Evolutionary conservation across 1,140 invertebrate genomes (phyloP).

Genomic region (Adoxophyes honmai): DNA sequence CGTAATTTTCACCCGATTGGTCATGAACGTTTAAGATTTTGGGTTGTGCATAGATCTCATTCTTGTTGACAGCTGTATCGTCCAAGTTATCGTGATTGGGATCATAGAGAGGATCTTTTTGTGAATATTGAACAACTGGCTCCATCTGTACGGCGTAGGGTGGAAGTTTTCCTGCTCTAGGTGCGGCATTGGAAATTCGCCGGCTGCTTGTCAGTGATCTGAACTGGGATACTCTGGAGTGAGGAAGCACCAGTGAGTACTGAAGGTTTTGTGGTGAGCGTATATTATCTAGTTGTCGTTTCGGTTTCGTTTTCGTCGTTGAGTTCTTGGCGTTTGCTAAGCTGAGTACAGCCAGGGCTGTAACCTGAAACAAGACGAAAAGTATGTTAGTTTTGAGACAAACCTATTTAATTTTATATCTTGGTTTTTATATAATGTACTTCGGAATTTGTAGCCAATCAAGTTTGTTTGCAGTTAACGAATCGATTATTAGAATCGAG

Average conservation of each 20-base stretch:
- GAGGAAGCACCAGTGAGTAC: slow-evolving; percentile 75
- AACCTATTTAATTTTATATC: no score
- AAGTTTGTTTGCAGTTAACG: no score
- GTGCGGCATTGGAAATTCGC: slow-evolving; percentile 71
- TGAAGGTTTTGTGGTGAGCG: slow-evolving; percentile 78
- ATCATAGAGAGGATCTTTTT: slow-evolving; percentile 86
- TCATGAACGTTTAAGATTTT: slow-evolving; percentile 78
- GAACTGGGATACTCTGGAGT: slow-evolving; percentile 72
- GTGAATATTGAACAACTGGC: slow-evolving; percentile 86
- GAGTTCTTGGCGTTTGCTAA: slow-evolving; percentile 62
- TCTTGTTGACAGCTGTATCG: slow-evolving; percentile 65
- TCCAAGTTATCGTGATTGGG: slow-evolving; percentile 66
- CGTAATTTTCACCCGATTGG: slow-evolving; percentile 68
- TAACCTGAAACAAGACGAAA: slow-evolving; percentile 65
- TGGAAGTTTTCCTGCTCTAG: slow-evolving; percentile 73
- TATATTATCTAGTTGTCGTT: slow-evolving; percentile 72
- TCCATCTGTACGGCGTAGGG: slow-evolving; percentile 89
- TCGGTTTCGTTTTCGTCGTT: slow-evolving; percentile 70
- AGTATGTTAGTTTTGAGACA: slow-evolving; percentile 15
- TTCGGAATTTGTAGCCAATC: no score
- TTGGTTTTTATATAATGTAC: no score
- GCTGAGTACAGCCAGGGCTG: slow-evolving; percentile 72
- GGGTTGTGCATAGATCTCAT: slow-evolving; percentile 73
- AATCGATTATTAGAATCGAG: no score
- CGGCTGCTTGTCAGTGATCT: slow-evolving; percentile 63